phyloP scores from a whole-genome alignment of 2,113 vertebrate genomes.

The Oriolus oriolus region DNA sequence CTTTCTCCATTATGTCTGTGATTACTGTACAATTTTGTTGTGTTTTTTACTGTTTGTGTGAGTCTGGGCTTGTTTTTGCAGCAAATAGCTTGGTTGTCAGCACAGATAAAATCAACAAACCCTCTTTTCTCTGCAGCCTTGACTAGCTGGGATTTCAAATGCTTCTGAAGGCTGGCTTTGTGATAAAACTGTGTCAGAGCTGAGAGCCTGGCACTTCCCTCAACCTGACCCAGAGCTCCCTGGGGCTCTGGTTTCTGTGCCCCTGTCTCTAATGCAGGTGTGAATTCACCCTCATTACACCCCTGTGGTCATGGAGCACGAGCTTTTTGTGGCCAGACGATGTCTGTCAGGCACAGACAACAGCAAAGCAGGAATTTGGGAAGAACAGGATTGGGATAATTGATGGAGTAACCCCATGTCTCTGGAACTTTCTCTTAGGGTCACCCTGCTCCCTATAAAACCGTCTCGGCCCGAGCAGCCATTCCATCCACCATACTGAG shows the following conservation, averaged over 20 bases:
- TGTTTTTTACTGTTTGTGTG: background rate
- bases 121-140: background rate
- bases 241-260: background rate
- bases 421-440: slow-evolving; percentile 70
- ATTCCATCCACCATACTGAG: slow-evolving; percentile 78
- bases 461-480: slow-evolving; percentile 85
- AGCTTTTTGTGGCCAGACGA: background rate
- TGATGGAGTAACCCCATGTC: background rate
- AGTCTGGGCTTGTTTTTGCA: background rate
- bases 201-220: background rate
- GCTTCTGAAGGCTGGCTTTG: background rate
- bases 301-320: fast-evolving
- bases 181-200: background rate
- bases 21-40: background rate
- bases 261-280: background rate
- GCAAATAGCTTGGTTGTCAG: background rate
- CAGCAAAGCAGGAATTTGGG: background rate
- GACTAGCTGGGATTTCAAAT: background rate
- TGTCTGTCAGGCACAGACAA: background rate
- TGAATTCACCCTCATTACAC: background rate
- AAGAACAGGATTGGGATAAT: background rate
- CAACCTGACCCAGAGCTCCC: background rate
- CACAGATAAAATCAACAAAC: background rate
- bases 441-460: slow-evolving; percentile 88
- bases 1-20: background rate